These are phyloP conservation scores for Oreamnos americanus DNA, from an alignment of 2,113 vertebrate species.

Conservation along the genomic window DNA sequence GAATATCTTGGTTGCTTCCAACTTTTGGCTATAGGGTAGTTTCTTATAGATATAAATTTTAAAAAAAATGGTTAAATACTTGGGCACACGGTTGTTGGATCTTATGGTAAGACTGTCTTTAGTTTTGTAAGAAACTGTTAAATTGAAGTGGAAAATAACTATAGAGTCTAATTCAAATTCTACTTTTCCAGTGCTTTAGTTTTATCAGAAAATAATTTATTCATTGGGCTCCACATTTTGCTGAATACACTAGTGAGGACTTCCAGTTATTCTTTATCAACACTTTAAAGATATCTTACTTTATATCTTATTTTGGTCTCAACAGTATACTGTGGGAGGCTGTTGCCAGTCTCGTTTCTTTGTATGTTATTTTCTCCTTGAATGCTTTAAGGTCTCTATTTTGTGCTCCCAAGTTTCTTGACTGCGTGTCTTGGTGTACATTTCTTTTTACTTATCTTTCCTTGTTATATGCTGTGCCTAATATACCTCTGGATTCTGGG, in stretches of 20 bases:
- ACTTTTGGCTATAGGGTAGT: neutral
- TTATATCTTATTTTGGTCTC: neutral
- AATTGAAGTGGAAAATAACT: neutral
- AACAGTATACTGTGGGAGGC: neutral
- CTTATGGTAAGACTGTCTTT: neutral
- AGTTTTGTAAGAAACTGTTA: neutral
- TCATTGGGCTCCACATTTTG: neutral
- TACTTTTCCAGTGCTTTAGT: neutral
- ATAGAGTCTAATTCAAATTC: neutral
- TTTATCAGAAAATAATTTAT: neutral
- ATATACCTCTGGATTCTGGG: neutral
- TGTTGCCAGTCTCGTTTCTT: neutral
- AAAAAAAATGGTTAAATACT: neutral
- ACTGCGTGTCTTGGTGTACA: rapidly evolving
- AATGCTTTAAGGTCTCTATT: neutral
- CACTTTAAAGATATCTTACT: neutral
- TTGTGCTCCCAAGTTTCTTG: neutral
- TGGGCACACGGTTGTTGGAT: neutral
- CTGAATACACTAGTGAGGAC: neutral
- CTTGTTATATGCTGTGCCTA: neutral
- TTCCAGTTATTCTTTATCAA: neutral
- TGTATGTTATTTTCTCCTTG: neutral
- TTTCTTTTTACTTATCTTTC: neutral
- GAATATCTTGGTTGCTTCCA: neutral
- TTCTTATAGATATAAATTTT: neutral